A percentile compares a stretch with the other conserved stretches of the same genome.
Evolutionary conservation across 2,888 invertebrate species (phyloP).

Genomic region (Dryobota labecula): DNA sequence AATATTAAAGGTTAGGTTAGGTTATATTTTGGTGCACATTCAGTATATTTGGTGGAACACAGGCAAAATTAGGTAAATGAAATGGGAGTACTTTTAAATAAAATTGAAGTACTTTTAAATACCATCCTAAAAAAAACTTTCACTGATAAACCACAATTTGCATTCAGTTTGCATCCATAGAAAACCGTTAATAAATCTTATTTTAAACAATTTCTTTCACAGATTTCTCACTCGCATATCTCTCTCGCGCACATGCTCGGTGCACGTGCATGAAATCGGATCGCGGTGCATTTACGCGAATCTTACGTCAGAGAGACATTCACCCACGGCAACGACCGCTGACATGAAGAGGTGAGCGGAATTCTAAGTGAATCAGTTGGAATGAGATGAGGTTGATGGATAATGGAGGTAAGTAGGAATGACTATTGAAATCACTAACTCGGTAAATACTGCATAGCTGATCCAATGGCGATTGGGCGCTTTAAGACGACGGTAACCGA

Average conservation of each 20-base stretch:
- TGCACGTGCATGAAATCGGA: constrained; percentile 60
- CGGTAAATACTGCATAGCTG: too few species aligned
- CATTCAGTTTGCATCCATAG: not conserved
- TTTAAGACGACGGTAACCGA: too few species aligned
- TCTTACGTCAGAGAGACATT: constrained; percentile 74
- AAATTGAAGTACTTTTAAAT: too few species aligned
- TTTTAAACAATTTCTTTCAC: constrained; percentile 35
- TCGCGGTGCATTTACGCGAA: constrained; percentile 68
- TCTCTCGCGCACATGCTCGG: constrained; percentile 23
- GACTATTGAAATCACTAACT: too few species aligned
- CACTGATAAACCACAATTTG: not conserved
- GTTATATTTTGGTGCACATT: too few species aligned
- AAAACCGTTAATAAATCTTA: not conserved
- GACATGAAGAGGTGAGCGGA: constrained; percentile 24
- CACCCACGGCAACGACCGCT: constrained; percentile 61
- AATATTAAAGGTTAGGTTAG: too few species aligned
- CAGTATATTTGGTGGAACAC: too few species aligned
- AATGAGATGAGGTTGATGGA: not conserved
- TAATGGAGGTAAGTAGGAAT: not conserved
- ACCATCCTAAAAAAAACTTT: not conserved
- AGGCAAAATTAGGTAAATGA: too few species aligned
- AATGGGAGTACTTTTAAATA: too few species aligned
- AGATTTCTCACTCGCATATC: constrained; percentile 22
- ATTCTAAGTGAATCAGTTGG: not conserved
- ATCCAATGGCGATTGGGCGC: too few species aligned